Evolutionary conservation across 2,888 invertebrate species (phyloP), one percentile per base, ranked within the genome.

Genomic region (Bhutanitis thaidina): DNA sequence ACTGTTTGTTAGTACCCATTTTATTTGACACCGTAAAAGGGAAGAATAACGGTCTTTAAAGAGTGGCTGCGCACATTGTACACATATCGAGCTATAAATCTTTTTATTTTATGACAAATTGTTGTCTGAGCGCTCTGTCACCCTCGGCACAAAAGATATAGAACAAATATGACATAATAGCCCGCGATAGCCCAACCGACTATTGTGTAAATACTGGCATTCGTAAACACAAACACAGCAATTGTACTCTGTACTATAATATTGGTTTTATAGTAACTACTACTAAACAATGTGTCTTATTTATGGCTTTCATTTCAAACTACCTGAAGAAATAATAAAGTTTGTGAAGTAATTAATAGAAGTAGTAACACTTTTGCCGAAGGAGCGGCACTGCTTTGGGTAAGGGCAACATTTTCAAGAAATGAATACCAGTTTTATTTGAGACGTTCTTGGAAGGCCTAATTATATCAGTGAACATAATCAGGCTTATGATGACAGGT

Each of bases 101-200:
- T 88, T 80, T 87, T 80, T 84, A 85, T 87, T 89, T 88, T 87
- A 88, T 89, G 88, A 89, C 88, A 89, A 88, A 89, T 89, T 82
- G 86, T 80, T 82, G 84, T 80, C 78, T 76, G 78, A 69, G 54
- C 66, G 64, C 64, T 65, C 67, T 59, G 71, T 73, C 74, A 74
- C 82, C 81, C 83, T 55, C 61, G 65, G 64, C 67, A 80, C 85
- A 85, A 85, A 75, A 75, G 80, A 74, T 75, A 71, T 80, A 86
- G 86, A 81, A 88, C 88, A 88, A 87, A 88, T 75, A 88, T 65
- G 65, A 72, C 71, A 86, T 81, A 86, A 86, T 86, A 71, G 76
- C 60, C 68, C 64, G 12, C 34, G 79, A 81, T 85, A 77, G 80
- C 74, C 87, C 76, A 34, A 81, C 67, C 78, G 67, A 69, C 70